These are phyloP conservation scores for Lagopus muta DNA, from an alignment of 2,113 vertebrate species.

Conservation along the genomic window DNA sequence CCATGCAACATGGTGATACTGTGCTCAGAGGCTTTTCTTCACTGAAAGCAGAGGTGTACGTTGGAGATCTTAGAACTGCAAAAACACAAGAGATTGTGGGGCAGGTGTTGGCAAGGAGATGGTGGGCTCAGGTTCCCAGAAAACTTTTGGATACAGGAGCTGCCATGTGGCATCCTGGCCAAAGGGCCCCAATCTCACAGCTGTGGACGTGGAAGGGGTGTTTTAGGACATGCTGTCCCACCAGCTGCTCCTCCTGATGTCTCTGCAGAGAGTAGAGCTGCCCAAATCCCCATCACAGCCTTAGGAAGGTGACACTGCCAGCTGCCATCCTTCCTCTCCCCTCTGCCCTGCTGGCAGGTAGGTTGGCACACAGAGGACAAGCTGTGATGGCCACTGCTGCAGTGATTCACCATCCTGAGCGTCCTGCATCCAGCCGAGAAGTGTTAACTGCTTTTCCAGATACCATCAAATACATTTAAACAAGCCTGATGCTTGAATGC, in stretches of 20 bases:
- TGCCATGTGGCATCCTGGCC: not conserved
- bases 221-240: not conserved
- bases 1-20: not conserved
- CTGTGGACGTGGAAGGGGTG: not conserved
- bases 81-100: rapidly evolving
- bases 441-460: conserved; percentile 88
- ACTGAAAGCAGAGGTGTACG: not conserved
- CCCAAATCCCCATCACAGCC: not conserved
- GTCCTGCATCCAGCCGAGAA: conserved; percentile 19
- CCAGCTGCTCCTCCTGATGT: not conserved
- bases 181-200: rapidly evolving
- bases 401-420: conserved; percentile 29
- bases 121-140: rapidly evolving
- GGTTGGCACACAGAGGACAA: not conserved
- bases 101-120: not conserved
- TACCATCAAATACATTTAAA: conserved; percentile 97
- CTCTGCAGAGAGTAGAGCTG: not conserved
- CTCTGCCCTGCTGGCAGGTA: not conserved
- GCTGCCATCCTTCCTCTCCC: not conserved
- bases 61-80: not conserved
- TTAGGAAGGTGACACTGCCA: not conserved
- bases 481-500: conserved; percentile 96
- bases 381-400: not conserved
- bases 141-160: not conserved
- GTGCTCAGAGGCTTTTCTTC: not conserved